Percentiles rank a stretch among this genome's conserved stretches.
phyloP scores from a whole-genome alignment of 1,140 invertebrate genomes.

The Diuraphis noxia region DNA sequence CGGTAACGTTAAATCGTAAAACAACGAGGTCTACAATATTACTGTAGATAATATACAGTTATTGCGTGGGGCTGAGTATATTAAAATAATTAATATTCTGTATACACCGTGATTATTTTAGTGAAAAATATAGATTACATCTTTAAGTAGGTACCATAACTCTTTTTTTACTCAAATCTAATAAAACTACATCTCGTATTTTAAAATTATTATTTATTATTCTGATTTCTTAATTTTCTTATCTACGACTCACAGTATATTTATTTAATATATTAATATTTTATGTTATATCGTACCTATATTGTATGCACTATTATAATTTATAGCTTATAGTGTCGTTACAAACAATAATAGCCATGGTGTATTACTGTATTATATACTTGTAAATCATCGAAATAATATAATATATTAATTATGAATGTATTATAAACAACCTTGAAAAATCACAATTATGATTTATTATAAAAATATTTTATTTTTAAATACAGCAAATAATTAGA shows the following conservation, averaged over 20 bases:
- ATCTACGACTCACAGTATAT: neutral
- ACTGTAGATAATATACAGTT: neutral
- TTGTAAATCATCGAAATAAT: neutral
- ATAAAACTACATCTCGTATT: neutral
- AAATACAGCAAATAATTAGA: neutral
- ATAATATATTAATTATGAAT: neutral
- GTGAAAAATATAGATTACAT: neutral
- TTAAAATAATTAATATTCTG: neutral
- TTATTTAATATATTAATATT: neutral
- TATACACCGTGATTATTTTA: neutral
- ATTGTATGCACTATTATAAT: too few species aligned
- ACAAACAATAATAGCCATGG: too few species aligned
- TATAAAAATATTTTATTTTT: neutral
- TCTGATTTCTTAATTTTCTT: neutral
- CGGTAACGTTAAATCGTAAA: neutral
- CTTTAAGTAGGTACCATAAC: neutral
- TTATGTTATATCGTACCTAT: too few species aligned
- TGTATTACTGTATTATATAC: too few species aligned
- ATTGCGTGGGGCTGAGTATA: neutral
- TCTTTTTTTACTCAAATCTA: neutral
- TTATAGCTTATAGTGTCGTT: too few species aligned
- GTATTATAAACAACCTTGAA: neutral
- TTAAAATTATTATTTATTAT: neutral
- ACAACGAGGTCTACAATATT: neutral
- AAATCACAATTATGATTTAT: neutral